A percentile compares a stretch with the other conserved stretches of the same genome.
These are phyloP conservation scores for Thysanoteuthis rhombus DNA, from an alignment of 2,888 invertebrate genomes.

Conservation along the genomic window DNA sequence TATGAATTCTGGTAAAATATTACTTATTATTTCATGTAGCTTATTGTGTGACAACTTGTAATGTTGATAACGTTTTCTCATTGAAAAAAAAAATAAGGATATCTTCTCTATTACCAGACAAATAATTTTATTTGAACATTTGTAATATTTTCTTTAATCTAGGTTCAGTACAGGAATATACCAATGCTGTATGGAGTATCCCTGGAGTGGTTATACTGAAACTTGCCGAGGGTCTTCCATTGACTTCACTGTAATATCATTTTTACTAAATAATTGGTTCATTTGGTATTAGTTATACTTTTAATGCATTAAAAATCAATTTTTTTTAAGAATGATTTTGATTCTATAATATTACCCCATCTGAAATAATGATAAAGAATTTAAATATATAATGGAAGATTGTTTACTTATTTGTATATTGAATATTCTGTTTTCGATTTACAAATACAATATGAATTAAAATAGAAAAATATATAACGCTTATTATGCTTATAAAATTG, in stretches of 20 bases:
- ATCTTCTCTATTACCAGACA: neutral
- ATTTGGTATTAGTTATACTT: too few relatives aligned
- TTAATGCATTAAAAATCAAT: too few relatives aligned
- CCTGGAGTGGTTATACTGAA: slow-evolving; percentile 84
- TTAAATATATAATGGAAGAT: too few relatives aligned
- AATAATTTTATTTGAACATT: neutral
- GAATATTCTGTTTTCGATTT: too few relatives aligned
- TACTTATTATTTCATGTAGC: too few relatives aligned
- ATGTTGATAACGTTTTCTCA: neutral
- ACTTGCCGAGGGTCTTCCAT: slow-evolving; percentile 81
- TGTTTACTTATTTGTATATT: too few relatives aligned
- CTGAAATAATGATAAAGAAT: too few relatives aligned
- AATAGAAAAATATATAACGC: too few relatives aligned
- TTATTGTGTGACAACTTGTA: neutral
- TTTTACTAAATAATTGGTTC: neutral
- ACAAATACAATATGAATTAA: too few relatives aligned
- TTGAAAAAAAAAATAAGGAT: neutral
- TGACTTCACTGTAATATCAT: slow-evolving; percentile 75
- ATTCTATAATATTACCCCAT: too few relatives aligned
- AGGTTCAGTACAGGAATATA: slow-evolving; percentile 80
- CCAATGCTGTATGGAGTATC: slow-evolving; percentile 81
- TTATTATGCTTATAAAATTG: neutral
- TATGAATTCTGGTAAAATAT: too few relatives aligned
- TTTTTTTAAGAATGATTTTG: too few relatives aligned
- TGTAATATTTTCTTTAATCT: slow-evolving; percentile 38